These are phyloP conservation scores for Mobula hypostoma DNA, from an alignment of 2,113 vertebrate genomes.

Conservation along the genomic window DNA sequence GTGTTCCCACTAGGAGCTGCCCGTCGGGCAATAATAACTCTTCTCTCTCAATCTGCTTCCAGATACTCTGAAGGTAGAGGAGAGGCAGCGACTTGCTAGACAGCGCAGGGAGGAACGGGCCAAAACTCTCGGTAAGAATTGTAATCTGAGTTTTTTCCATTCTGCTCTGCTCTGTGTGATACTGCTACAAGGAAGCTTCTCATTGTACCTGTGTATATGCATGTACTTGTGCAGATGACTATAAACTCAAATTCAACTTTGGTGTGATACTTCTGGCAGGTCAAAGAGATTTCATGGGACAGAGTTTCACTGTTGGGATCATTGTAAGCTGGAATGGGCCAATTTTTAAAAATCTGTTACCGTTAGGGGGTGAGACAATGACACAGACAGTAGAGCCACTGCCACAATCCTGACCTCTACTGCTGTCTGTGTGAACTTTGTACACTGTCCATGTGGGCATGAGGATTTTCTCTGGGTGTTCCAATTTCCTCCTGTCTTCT, in stretches of 20 bases:
- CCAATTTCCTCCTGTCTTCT: too few species aligned
- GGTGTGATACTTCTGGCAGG: too few species aligned
- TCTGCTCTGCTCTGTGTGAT: background rate
- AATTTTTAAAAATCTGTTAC: background rate
- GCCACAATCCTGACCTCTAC: too few species aligned
- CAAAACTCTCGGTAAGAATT: conserved; percentile 82
- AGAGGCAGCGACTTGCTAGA: conserved; percentile 82
- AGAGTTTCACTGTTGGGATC: background rate
- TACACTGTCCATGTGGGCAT: too few species aligned
- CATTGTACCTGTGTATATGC: too few species aligned
- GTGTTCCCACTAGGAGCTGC: background rate
- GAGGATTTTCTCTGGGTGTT: too few species aligned
- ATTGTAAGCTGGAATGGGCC: background rate
- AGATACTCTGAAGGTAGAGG: conserved; percentile 81
- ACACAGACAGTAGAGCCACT: too few species aligned
- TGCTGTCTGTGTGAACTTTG: too few species aligned
- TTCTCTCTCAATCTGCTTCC: conserved; percentile 36
- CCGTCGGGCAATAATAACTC: background rate
- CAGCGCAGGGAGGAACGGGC: conserved; percentile 85
- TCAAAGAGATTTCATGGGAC: background rate
- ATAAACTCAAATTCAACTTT: too few species aligned
- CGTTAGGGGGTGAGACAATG: too few species aligned
- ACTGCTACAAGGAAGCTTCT: too few species aligned
- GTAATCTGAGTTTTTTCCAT: background rate
- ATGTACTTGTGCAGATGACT: too few species aligned